Evolutionary conservation across 2,797 vertebrate genomes (phyloP).

Genomic region (Monodelphis domestica): DNA sequence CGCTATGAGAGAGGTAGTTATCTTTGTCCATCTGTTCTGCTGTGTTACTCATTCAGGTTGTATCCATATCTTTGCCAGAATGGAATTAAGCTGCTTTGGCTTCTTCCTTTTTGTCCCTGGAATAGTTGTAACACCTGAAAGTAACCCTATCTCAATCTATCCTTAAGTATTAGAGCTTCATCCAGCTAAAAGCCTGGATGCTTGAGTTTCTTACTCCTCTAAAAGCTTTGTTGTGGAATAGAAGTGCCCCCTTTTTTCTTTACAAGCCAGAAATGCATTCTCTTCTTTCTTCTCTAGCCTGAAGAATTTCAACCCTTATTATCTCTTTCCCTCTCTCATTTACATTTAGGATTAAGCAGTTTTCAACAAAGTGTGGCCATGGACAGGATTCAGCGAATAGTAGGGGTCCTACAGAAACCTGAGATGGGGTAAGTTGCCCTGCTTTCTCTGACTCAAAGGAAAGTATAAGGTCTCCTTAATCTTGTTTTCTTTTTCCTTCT

Average conservation of each 20-base stretch:
- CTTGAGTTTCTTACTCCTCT: background rate
- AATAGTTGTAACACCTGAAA: background rate
- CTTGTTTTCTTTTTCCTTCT: background rate
- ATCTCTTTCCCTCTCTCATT: background rate
- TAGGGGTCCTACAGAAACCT: constrained; percentile 94
- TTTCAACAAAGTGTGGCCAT: constrained; percentile 98
- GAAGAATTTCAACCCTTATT: background rate
- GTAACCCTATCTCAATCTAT: background rate
- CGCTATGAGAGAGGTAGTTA: constrained; percentile 91
- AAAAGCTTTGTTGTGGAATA: background rate
- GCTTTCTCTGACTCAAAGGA: background rate
- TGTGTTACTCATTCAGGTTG: background rate
- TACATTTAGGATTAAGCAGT: constrained; percentile 90
- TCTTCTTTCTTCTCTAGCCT: background rate
- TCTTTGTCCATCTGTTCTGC: background rate
- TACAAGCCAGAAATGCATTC: constrained; percentile 3
- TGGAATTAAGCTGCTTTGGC: background rate
- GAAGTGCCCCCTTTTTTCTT: background rate
- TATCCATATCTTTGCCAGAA: background rate
- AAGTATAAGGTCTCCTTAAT: background rate
- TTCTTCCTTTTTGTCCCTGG: background rate
- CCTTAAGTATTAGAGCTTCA: background rate
- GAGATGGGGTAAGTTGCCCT: constrained; percentile 89
- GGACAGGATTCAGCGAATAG: constrained; percentile 96
- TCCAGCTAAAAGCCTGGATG: background rate